Percentiles rank a stretch among this genome's conserved stretches.
These are phyloP conservation scores for Scotopteryx bipunctaria DNA, from an alignment of 2,888 invertebrate genomes.

Conservation along the genomic window DNA sequence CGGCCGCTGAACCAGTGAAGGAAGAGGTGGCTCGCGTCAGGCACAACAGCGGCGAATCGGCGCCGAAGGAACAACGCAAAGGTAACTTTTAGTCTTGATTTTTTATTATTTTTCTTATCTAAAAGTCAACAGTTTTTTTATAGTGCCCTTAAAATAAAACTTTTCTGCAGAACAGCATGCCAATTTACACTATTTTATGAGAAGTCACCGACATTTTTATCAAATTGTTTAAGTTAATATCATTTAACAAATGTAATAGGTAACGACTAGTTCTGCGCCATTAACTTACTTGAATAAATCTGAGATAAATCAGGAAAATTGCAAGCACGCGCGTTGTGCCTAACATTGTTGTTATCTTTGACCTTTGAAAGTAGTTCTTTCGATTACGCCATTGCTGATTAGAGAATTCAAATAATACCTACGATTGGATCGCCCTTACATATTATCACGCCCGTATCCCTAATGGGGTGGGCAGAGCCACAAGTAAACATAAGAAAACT, in stretches of 20 bases:
- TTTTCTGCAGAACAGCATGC: not conserved
- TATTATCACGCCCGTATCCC: too few relatives aligned
- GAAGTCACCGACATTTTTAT: not conserved
- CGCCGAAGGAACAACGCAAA: slow-evolving; percentile 74
- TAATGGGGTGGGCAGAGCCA: too few relatives aligned
- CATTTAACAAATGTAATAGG: slow-evolving; percentile 1
- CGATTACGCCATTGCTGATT: slow-evolving; percentile 9
- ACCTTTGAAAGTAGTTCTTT: slow-evolving; percentile 12
- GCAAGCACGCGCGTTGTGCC: slow-evolving; percentile 5
- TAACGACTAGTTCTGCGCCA: not conserved
- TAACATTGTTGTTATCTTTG: slow-evolving; percentile 15
- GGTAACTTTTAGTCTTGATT: slow-evolving; percentile 48
- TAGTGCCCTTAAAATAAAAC: too few relatives aligned
- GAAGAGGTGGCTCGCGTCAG: slow-evolving; percentile 61
- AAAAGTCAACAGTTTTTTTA: too few relatives aligned
- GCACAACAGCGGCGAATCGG: slow-evolving; percentile 54
- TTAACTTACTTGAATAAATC: slow-evolving; percentile 14
- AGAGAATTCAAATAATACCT: not conserved
- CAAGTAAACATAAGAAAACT: too few relatives aligned
- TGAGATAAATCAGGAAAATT: slow-evolving; percentile 9
- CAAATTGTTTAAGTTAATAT: slow-evolving; percentile 6
- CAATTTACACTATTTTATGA: not conserved
- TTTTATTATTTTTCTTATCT: not conserved
- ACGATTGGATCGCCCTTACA: too few relatives aligned
- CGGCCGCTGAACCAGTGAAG: slow-evolving; percentile 53